phyloP scores from a whole-genome alignment of 1,140 invertebrate genomes.

The Hyles euphorbiae region DNA sequence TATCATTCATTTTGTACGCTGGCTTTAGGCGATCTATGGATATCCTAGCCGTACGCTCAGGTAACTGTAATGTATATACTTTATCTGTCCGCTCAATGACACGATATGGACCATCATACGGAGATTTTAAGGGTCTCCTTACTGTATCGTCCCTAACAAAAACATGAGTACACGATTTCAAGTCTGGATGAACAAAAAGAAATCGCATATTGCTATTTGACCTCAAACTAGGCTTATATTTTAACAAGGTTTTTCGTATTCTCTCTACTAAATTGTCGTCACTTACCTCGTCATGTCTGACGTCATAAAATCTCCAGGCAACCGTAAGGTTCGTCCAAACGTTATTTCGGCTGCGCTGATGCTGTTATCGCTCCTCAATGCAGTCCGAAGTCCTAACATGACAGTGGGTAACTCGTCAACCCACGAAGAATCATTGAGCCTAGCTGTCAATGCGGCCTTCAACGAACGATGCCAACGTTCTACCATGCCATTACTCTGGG shows the following conservation, averaged over 20 bases:
- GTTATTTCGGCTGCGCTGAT: conserved; percentile 22
- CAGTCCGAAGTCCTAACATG: conserved; percentile 30
- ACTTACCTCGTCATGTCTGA: background rate
- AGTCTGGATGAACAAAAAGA: conserved; percentile 3
- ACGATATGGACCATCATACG: conserved; percentile 16
- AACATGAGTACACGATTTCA: conserved; percentile 8
- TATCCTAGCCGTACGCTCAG: conserved; percentile 4
- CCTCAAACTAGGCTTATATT: conserved; percentile 2
- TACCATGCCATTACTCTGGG: conserved; percentile 47
- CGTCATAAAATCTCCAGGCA: conserved; percentile 17
- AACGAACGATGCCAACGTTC: conserved; percentile 54
- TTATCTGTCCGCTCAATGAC: conserved; percentile 11
- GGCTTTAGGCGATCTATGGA: conserved; percentile 19
- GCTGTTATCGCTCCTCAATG: conserved; percentile 17
- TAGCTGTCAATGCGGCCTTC: conserved; percentile 42
- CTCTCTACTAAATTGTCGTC: conserved; percentile 5
- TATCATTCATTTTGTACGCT: conserved; percentile 3
- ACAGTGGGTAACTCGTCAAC: conserved; percentile 36
- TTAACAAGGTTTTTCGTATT: conserved; percentile 4
- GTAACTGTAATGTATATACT: conserved; percentile 16
- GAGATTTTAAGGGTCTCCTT: conserved; percentile 10
- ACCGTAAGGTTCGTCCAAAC: conserved; percentile 9
- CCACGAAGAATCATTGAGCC: conserved; percentile 25
- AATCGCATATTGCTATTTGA: background rate
- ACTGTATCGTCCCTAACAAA: conserved; percentile 11